A percentile compares a stretch with the other conserved stretches of the same genome.
These are phyloP conservation scores for Dreissena polymorpha DNA, from an alignment of 1,140 invertebrate species.

Conservation along the genomic window DNA sequence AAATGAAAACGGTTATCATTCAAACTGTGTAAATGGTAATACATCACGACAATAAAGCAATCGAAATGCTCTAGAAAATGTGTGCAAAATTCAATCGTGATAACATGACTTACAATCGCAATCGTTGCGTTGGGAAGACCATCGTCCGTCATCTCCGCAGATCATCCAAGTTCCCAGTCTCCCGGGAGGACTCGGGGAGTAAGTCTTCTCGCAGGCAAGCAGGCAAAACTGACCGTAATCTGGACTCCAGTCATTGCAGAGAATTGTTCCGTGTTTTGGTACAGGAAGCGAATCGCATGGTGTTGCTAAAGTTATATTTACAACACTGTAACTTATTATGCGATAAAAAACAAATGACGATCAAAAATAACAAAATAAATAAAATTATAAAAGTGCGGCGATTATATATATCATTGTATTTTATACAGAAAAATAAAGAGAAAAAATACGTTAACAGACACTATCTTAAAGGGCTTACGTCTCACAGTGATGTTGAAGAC, in stretches of 20 bases:
- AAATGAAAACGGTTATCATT: neutral
- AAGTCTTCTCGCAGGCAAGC: neutral
- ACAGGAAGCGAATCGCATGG: slow-evolving; percentile 12
- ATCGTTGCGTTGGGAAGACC: neutral
- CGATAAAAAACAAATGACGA: neutral
- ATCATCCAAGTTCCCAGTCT: neutral
- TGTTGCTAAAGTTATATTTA: slow-evolving; percentile 2
- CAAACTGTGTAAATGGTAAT: no score
- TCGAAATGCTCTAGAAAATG: neutral
- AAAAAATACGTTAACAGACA: neutral
- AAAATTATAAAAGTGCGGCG: neutral
- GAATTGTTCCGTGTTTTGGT: neutral
- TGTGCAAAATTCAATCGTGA: neutral
- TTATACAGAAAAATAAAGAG: neutral
- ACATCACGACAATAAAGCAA: neutral
- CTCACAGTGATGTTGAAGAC: slow-evolving; percentile 30
- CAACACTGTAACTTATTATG: no score
- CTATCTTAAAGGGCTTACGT: slow-evolving; percentile 23
- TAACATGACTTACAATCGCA: neutral
- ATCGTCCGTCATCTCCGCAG: slow-evolving; percentile 1
- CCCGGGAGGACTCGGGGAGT: neutral
- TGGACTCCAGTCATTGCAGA: slow-evolving; percentile 4
- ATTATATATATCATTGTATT: neutral
- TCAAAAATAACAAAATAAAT: neutral
- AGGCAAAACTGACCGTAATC: neutral